phyloP scores from a whole-genome alignment of 1,140 invertebrate species.

The Drosophila yakuba region DNA sequence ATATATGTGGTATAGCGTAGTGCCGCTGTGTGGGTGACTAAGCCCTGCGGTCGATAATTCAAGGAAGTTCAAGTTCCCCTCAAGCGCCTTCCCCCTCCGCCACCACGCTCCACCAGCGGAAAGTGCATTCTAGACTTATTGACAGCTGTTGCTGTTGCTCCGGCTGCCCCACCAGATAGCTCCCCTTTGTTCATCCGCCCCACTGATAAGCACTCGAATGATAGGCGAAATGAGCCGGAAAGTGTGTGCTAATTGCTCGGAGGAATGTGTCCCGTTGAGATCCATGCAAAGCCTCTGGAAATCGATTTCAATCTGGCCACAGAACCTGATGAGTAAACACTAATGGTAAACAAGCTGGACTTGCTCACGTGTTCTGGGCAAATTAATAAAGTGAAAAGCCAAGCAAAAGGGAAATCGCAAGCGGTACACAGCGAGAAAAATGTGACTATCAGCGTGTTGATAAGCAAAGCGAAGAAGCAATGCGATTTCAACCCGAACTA shows the following conservation, averaged over 20 bases:
- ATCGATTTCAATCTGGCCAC: conserved; percentile 4
- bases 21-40: conserved; percentile 39
- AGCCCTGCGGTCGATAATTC: conserved; percentile 42
- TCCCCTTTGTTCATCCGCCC: conserved; percentile 26
- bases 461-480: too few species aligned
- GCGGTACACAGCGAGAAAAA: background rate
- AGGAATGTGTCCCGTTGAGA: conserved; percentile 12
- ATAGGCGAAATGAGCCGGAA: conserved; percentile 20
- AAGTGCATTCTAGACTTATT: conserved; percentile 58
- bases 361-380: conserved; percentile 21
- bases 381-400: conserved; percentile 13
- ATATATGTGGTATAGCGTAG: background rate
- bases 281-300: conserved; percentile 6
- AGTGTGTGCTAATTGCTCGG: conserved; percentile 31
- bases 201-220: conserved; percentile 30
- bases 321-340: background rate
- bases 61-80: conserved; percentile 41
- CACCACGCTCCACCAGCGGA: background rate
- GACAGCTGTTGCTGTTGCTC: conserved; percentile 45
- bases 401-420: conserved; percentile 28
- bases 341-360: conserved; percentile 12
- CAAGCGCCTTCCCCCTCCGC: background rate
- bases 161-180: conserved; percentile 19
- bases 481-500: too few species aligned
- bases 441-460: too few species aligned